Evolutionary conservation across 2,888 invertebrate genomes (phyloP).

Genomic region (Coronaproctus castanopsis): DNA sequence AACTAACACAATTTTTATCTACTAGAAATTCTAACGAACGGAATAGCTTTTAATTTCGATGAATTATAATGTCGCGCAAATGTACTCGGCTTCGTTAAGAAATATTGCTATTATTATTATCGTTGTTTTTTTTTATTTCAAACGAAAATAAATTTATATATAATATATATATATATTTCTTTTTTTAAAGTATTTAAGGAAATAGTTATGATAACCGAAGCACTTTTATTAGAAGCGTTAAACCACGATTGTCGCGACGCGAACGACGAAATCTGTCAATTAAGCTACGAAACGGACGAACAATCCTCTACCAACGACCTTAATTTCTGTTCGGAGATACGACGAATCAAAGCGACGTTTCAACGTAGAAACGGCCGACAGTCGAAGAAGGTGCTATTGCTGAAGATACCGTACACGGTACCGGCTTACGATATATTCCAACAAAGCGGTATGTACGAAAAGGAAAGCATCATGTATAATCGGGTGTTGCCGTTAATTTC

Average conservation of each 20-base stretch:
- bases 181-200: not conserved
- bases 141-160: no score
- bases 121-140: no score
- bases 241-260: no score
- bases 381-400: not conserved
- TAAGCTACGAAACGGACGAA: not conserved
- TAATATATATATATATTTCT: no score
- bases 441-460: not conserved
- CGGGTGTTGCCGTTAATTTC: conserved; percentile 1
- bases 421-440: conserved; percentile 1
- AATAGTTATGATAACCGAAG: not conserved
- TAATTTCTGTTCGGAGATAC: not conserved
- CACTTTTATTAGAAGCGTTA: not conserved
- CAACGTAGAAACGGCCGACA: not conserved
- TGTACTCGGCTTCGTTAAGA: no score
- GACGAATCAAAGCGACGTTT: not conserved
- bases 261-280: not conserved
- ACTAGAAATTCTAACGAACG: no score
- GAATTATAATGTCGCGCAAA: no score
- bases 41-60: no score
- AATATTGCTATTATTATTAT: no score
- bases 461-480: conserved; percentile 1
- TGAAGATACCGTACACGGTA: conserved; percentile 3
- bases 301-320: not conserved
- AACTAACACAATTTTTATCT: no score